Conservation (phyloP, 2,797 vertebrate genomes). For the Oreochromis mossambicus region DNA sequence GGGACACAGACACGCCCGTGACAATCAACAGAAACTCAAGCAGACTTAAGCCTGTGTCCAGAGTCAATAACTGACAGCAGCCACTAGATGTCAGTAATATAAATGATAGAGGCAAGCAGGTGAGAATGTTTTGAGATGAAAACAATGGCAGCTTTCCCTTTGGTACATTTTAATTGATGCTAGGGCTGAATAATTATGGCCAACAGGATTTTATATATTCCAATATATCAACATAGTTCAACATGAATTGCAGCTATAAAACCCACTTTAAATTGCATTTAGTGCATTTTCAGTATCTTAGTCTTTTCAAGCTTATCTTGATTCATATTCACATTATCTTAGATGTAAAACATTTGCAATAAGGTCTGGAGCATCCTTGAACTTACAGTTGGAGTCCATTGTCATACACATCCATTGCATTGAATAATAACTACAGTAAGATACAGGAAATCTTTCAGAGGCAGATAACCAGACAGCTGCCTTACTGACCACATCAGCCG, state of each 20-base stretch:
- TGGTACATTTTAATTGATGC: neutral
- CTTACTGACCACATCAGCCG: neutral
- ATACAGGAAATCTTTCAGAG: neutral
- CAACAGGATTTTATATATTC: neutral
- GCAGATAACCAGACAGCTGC: neutral
- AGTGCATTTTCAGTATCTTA: neutral
- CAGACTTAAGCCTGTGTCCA: neutral
- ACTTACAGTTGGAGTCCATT: neutral
- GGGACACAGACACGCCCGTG: rapidly evolving
- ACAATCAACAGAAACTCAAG: neutral
- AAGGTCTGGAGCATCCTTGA: neutral
- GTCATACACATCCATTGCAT: neutral
- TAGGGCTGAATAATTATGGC: neutral
- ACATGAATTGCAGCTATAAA: neutral
- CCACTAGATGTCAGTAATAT: neutral
- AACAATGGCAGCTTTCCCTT: neutral
- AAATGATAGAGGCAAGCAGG: neutral
- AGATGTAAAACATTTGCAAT: neutral
- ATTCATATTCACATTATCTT: neutral
- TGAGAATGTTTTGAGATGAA: neutral
- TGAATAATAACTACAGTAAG: neutral
- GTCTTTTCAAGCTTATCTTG: neutral
- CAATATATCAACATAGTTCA: neutral
- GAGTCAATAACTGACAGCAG: neutral
- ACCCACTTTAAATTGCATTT: neutral